Percentiles rank a stretch among this genome's conserved stretches.
phyloP scores from a whole-genome alignment of 2,888 invertebrate genomes.

The Chrysina gloriosa region DNA sequence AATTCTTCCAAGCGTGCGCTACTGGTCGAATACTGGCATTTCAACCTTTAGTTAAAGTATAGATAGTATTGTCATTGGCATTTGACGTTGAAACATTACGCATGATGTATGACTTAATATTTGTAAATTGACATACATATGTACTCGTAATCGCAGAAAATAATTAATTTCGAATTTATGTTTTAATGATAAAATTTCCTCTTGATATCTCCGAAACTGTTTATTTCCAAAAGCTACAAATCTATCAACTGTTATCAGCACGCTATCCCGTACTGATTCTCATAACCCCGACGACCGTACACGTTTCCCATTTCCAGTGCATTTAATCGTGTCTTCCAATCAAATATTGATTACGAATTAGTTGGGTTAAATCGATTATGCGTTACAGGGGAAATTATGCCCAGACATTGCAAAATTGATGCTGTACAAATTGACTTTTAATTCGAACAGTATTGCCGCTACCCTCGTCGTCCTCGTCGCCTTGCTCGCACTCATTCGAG shows the following conservation, averaged over 20 bases:
- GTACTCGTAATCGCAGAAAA: too few relatives aligned
- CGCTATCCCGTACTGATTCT: constrained; percentile 9
- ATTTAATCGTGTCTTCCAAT: constrained; percentile 43
- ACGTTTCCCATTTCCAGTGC: constrained; percentile 24
- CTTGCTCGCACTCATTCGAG: constrained; percentile 23
- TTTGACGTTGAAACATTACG: too few relatives aligned
- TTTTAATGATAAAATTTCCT: not conserved
- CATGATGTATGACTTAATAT: too few relatives aligned
- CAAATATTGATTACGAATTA: constrained; percentile 53
- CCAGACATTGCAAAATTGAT: constrained; percentile 58
- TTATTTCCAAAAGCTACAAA: constrained; percentile 2
- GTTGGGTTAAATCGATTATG: constrained; percentile 51
- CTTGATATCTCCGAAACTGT: not conserved
- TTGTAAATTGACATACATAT: too few relatives aligned
- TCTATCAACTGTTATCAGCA: constrained; percentile 1
- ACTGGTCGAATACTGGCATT: too few relatives aligned
- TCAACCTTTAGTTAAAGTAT: too few relatives aligned
- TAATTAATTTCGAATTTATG: not conserved
- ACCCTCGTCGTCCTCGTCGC: constrained; percentile 4
- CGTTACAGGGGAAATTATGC: constrained; percentile 57
- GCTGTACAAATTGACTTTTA: constrained; percentile 60
- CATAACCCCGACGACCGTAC: not conserved
- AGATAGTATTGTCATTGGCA: too few relatives aligned
- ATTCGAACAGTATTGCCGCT: constrained; percentile 51
- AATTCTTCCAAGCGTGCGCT: too few relatives aligned